Evolutionary conservation across 2,888 invertebrate species (phyloP), one percentile per base, ranked within the genome.

Genomic region (Scelioninae gen. 1): DNA sequence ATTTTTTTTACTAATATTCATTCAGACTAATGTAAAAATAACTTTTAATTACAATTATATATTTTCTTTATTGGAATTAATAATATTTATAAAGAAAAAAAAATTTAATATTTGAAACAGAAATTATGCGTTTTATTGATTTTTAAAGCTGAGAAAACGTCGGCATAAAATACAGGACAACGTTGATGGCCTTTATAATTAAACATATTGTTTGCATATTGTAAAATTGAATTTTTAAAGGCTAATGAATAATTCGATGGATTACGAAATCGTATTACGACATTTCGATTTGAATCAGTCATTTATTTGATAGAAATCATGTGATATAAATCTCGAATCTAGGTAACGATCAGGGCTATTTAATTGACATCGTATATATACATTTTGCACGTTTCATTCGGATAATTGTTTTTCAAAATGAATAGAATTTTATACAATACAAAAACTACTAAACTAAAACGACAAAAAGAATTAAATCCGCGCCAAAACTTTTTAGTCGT

Each of bases 221-320:
- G 45, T 47, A 55, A 56, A 45, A 56, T 56, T 34, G 47, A 58
- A 47, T 62, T 47, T 62, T 40, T 51, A 62, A 62, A 40, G 43
- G 31, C 60, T 32, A 51, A 40, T 43, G 51, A 71, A 38, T 74
- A 74, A 74, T 74, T 40, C 31, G 40, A 43, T 15, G 45, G 45
- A 74, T 74, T 74, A 45, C 63, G n/a, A 74, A 74, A 74, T 74
- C 23, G 63, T n/a, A 43, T 71, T 60, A 49, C 72, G 45, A 34
- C 32, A 34, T 74, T 60, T 74, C 72, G 23, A 62, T 74, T 74
- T 63, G 53, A 62, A 74, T 74, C 60, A 38, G 58, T 71, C 53
- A 53, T 60, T 60, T 60, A 51, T 72, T 51, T 53, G 72, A 72
- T 29, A 60, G 53, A 55, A 74, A 51, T 74, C 72, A 43, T 43